Conservation (phyloP, 2,888 invertebrate genomes). For the Plagiodera versicolora region DNA sequence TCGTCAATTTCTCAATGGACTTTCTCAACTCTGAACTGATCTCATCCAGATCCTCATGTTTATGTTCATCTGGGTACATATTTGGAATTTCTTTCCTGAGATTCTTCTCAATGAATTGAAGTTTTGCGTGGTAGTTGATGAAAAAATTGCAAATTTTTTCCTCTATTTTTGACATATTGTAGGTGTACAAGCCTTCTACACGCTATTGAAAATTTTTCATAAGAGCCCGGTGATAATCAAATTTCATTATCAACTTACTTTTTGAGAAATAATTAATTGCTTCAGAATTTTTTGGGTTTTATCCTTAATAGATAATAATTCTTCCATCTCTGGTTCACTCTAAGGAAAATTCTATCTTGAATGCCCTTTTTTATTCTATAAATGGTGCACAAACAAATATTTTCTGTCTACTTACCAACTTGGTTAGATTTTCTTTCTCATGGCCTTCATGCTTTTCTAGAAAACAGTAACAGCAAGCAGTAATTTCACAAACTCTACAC, state of each 20-base stretch:
- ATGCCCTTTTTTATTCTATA: not conserved
- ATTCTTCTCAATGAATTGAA: slow-evolving; percentile 24
- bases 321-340: slow-evolving; percentile 30
- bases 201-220: slow-evolving; percentile 15
- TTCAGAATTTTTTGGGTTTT: slow-evolving; percentile 27
- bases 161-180: slow-evolving; percentile 18
- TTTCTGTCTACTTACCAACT: slow-evolving; percentile 49
- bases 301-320: slow-evolving; percentile 26
- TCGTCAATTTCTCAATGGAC: slow-evolving; percentile 29
- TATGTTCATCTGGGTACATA: slow-evolving; percentile 6
- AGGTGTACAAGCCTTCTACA: slow-evolving; percentile 18
- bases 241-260: slow-evolving; percentile 21
- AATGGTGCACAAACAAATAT: too few relatives aligned
- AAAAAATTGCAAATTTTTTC: slow-evolving; percentile 28
- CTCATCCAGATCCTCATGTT: slow-evolving; percentile 18
- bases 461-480: slow-evolving; percentile 54
- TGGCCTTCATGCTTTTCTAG: slow-evolving; percentile 51
- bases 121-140: slow-evolving; percentile 24
- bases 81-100: slow-evolving; percentile 19
- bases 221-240: not conserved
- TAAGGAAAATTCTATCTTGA: slow-evolving; percentile 20
- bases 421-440: slow-evolving; percentile 36
- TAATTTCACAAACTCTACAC: slow-evolving; percentile 52
- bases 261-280: slow-evolving; percentile 31
- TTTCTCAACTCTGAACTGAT: slow-evolving; percentile 23